These are phyloP conservation scores for Colistium nudipinnis DNA, from an alignment of 2,113 vertebrate genomes.

Conservation along the genomic window DNA sequence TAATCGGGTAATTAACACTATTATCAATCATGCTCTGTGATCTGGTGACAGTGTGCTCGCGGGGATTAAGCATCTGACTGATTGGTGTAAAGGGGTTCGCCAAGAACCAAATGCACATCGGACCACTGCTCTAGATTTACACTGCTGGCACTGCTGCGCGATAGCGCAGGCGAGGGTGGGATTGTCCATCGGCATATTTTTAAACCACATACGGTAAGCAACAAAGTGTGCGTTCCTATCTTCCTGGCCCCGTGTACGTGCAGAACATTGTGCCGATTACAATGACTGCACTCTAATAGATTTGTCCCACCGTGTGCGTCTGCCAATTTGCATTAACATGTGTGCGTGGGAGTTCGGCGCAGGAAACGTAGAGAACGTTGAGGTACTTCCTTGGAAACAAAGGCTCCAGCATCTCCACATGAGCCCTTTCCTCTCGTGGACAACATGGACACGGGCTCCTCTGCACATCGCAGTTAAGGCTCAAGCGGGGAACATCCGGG, in stretches of 20 bases:
- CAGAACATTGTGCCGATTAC: conserved; percentile 47
- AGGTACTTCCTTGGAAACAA: conserved; percentile 76
- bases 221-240: conserved; percentile 27
- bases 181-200: not conserved
- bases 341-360: conserved; percentile 66
- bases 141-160: not conserved
- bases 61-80: conserved; percentile 51
- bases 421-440: conserved; percentile 72
- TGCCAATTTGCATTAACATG: conserved; percentile 54
- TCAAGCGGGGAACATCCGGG: conserved; percentile 75
- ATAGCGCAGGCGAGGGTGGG: not conserved
- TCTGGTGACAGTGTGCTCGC: conserved; percentile 45
- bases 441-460: conserved; percentile 43
- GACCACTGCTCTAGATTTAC: conserved; percentile 3
- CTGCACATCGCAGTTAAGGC: conserved; percentile 45
- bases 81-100: conserved; percentile 51
- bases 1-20: conserved; percentile 57
- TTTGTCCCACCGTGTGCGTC: conserved; percentile 42
- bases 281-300: conserved; percentile 39
- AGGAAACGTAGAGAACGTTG: conserved; percentile 79
- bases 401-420: conserved; percentile 60
- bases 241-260: conserved; percentile 54
- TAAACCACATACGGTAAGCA: conserved; percentile 14
- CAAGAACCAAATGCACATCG: conserved; percentile 11
- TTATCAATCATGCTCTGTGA: conserved; percentile 68